phyloP scores from a whole-genome alignment of 2,113 vertebrate genomes.

The Rana temporaria region DNA sequence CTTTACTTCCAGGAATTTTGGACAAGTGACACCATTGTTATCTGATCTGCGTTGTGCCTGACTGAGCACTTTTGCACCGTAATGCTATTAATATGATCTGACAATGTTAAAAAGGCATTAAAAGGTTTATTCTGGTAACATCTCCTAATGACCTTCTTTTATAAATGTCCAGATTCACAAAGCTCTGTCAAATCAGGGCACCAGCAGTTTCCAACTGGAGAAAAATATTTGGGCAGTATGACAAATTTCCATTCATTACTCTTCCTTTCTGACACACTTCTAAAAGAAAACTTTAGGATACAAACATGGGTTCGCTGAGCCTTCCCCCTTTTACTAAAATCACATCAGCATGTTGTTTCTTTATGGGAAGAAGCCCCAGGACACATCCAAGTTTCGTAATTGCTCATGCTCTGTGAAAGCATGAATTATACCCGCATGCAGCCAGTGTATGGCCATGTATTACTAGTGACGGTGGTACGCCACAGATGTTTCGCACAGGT shows the following conservation, averaged over 20 bases:
- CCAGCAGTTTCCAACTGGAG: not conserved
- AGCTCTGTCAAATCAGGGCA: conserved; percentile 6
- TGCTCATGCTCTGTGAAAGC: too few species aligned
- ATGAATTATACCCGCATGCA: too few species aligned
- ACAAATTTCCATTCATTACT: conserved; percentile 22
- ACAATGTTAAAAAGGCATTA: conserved; percentile 41
- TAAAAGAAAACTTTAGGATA: too few species aligned
- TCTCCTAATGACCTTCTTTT: conserved; percentile 33
- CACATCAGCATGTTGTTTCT: too few species aligned
- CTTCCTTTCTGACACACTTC: not conserved
- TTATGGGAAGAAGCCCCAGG: too few species aligned
- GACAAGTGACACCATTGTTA: conserved; percentile 41
- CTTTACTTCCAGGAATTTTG: conserved; percentile 46
- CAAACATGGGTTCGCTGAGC: too few species aligned
- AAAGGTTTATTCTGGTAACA: conserved; percentile 39
- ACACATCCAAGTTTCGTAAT: too few species aligned
- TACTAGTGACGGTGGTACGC: too few species aligned
- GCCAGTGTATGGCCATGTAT: too few species aligned
- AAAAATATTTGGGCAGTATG: not conserved
- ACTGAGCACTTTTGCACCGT: conserved; percentile 51
- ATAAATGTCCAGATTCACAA: conserved; percentile 3
- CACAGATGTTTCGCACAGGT: too few species aligned
- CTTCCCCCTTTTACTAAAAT: too few species aligned
- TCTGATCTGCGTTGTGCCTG: conserved; percentile 41
- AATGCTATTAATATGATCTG: conserved; percentile 45